Evolutionary conservation across 1,140 invertebrate genomes (phyloP).

Genomic region (Oncopeltus fasciatus): DNA sequence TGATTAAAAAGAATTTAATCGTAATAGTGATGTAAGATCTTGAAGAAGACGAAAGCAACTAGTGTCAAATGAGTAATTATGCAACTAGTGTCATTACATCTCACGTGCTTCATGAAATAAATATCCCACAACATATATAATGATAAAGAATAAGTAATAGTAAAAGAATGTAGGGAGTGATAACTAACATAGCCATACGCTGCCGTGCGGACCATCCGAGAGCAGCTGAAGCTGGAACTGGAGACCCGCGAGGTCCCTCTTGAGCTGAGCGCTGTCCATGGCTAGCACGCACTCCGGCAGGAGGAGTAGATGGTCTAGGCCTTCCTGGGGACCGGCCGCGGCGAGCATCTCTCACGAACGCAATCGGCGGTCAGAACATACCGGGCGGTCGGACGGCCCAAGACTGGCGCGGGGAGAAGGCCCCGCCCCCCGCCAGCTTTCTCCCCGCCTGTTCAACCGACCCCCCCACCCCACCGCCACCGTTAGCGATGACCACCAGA

Average conservation of each 20-base stretch:
- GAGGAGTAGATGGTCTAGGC: slow-evolving; percentile 42
- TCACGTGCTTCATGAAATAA: too few species aligned
- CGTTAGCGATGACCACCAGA: too few species aligned
- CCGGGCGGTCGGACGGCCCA: not conserved
- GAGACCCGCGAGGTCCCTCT: slow-evolving; percentile 41
- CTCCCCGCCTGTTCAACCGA: not conserved
- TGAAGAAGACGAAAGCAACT: too few species aligned
- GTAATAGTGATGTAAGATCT: too few species aligned
- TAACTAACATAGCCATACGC: slow-evolving; percentile 49
- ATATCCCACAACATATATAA: too few species aligned
- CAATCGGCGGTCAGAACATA: too few species aligned
- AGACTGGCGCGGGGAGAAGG: not conserved
- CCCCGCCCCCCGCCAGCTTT: not conserved
- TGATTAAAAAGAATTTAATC: too few species aligned
- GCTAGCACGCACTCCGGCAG: slow-evolving; percentile 41
- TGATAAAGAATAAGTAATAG: not conserved
- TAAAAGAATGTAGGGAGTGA: too few species aligned
- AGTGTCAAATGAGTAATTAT: too few species aligned
- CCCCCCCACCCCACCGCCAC: not conserved
- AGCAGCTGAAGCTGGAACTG: slow-evolving; percentile 42
- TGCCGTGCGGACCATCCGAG: slow-evolving; percentile 37
- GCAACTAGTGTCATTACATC: too few species aligned
- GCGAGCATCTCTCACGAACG: too few species aligned
- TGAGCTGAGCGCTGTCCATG: slow-evolving; percentile 41
- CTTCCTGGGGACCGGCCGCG: slow-evolving; percentile 34